Conservation (phyloP, 2,888 invertebrate species). For the Pseudanteris insignis region DNA sequence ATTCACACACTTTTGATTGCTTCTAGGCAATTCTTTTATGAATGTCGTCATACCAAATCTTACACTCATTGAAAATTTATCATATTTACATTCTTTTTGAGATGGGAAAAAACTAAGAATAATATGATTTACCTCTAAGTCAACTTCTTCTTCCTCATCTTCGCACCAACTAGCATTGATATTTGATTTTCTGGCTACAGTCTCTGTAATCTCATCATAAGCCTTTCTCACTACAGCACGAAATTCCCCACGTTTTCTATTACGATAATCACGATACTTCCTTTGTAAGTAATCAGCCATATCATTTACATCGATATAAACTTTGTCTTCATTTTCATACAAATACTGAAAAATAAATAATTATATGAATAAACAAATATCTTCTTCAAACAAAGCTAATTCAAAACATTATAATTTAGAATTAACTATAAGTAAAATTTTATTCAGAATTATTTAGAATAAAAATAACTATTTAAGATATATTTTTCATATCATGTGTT, state of each 20-base stretch:
- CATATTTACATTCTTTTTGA: too few species aligned
- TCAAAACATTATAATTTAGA: too few species aligned
- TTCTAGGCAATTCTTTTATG: too few species aligned
- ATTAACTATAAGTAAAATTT: too few species aligned
- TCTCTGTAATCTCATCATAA: constrained; percentile 74
- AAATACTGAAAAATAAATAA: constrained; percentile 75
- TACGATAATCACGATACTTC: constrained; percentile 80
- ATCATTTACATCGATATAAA: constrained; percentile 82
- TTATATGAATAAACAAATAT: too few species aligned
- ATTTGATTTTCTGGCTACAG: constrained; percentile 53
- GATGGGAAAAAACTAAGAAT: neutral
- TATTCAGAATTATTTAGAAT: neutral
- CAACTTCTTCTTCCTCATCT: constrained; percentile 56
- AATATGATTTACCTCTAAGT: constrained; percentile 56
- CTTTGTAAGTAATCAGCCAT: constrained; percentile 84
- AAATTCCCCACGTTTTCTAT: constrained; percentile 83
- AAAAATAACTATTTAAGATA: constrained; percentile 1
- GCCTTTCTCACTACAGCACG: constrained; percentile 75
- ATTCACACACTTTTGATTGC: too few species aligned
- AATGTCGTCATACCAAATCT: too few species aligned
- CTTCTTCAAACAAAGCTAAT: too few species aligned
- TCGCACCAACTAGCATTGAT: constrained; percentile 67
- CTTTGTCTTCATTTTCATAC: constrained; percentile 81
- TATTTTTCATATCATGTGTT: too few species aligned
- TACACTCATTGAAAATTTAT: too few species aligned